phyloP scores from a whole-genome alignment of 2,888 invertebrate genomes.

The Polydrusus pterygomalis region DNA sequence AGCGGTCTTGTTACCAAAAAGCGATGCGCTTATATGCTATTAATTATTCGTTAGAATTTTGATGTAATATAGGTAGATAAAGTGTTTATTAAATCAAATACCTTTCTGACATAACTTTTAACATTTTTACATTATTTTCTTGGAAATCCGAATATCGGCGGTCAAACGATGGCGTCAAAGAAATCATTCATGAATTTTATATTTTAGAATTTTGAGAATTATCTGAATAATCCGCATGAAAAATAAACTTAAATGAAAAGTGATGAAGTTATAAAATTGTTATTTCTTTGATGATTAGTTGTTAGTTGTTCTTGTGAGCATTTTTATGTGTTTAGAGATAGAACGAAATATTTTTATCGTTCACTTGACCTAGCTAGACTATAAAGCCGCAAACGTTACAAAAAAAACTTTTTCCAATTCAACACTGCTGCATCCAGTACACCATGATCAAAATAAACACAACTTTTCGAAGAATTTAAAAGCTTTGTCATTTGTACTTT shows the following conservation, averaged over 20 bases:
- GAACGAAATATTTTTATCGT: neutral
- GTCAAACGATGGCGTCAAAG: constrained; percentile 9
- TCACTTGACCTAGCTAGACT: constrained; percentile 6
- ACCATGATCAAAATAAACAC: too few relatives aligned
- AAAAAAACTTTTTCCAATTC: too few relatives aligned
- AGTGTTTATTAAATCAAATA: constrained; percentile 2
- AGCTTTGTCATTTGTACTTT: too few relatives aligned
- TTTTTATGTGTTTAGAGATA: neutral
- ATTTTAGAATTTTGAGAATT: constrained; percentile 6
- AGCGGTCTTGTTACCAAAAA: too few relatives aligned
- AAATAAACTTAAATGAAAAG: constrained; percentile 21
- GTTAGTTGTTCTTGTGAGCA: neutral
- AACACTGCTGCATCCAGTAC: too few relatives aligned
- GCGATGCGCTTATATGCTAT: neutral
- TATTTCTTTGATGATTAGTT: constrained; percentile 23
- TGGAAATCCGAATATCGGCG: constrained; percentile 1
- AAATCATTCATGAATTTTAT: constrained; percentile 10
- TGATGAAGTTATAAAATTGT: constrained; percentile 11
- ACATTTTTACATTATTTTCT: constrained; percentile 2
- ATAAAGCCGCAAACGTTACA: neutral
- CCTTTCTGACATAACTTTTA: neutral
- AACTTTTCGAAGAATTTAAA: too few relatives aligned
- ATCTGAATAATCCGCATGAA: constrained; percentile 2
- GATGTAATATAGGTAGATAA: constrained; percentile 4
- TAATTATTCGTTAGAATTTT: neutral